Evolutionary conservation across 2,797 vertebrate genomes (phyloP), one percentile per base, ranked within the genome.

Genomic region (Scolopax rusticola): DNA sequence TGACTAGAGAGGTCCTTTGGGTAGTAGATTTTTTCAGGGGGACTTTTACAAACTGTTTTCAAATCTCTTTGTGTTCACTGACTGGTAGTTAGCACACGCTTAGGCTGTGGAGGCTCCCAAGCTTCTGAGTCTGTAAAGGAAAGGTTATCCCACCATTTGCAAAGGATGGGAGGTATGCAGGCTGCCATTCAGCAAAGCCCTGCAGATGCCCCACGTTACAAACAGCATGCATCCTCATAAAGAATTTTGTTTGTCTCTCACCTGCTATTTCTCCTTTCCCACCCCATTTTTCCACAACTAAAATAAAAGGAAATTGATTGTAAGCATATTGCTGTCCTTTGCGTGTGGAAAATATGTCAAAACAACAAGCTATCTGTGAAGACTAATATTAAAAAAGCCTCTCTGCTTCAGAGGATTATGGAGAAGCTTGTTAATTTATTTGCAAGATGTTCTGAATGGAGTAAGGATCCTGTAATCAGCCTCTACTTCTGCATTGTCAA

Each of bases 361-460:
- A 91, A 95, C 78, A 92, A 54, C 8, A 75, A 92, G 74, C 48
- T 90, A 30, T 84, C 65, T 90, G 74, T 3, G 5, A 92, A 50
- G 74, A 45, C 45, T 78, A 78, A 41, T 82, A 89, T 84, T 84
- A 94, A 76, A 30, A 84, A 76, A 69, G 19, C 45, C 38, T 89
- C 63, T 75, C 53, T 65, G 74, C 54, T 75, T 94, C 89, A 87
- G 50, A 87, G 30, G 15, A 84, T 61, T 3, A 0, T 36, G 32
- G n/a, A 90, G 38, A 88, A 88, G 67, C 84, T 89, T 0, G 4
- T 79, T 82, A 69, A 84, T 89, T 92, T 82, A 76, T 93, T 84
- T 93, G 89, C 71, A 90, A 93, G 78, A 81, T 45, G 13, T 80
- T 93, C 81, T 87, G 76, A 71, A 69, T 61, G 53, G 57, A 91